Evolutionary conservation across 2,797 vertebrate genomes (phyloP), one percentile per base, ranked within the genome.

Genomic region (Schizopygopsis pylzovi): DNA sequence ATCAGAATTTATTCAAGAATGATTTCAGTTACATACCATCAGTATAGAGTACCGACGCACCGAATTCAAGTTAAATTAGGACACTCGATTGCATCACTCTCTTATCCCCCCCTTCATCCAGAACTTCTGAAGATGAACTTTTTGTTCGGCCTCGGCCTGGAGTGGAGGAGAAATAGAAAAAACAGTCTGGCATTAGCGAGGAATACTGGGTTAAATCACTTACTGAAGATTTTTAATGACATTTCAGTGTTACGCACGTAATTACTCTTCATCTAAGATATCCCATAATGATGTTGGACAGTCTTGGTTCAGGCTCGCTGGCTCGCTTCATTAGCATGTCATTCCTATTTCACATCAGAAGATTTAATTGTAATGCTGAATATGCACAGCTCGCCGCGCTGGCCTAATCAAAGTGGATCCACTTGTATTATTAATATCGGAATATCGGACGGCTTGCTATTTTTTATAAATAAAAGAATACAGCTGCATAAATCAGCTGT

Each of bases 351-450:
- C 97, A 99, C 97, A 99, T 99, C 98, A 99, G 96, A 98, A 97
- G 97, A 97, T 99, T 99, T 99, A 99, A 99, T 99, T 99, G 98
- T 99, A 98, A 99, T 98, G 98, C 98, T 97, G 97, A 98, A 98
- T 99, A 98, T 99, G 97, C 97, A 97, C 97, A 96, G 96, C 97
- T 97, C 97, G 97, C 97, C 95, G 96, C 96, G 96, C 97, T 97
- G 97, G 96, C 97, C 97, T 99, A 99, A 99, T 99, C 98, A 99
- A 99, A 99, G 98, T 99, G 97, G 98, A 99, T 98, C 98, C 98
- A 98, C 98, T 99, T 99, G 97, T 99, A 99, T 99, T 99, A 99
- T 99, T 99, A 99, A 99, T 99, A 99, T 98, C 97, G 97, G 97
- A 98, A 98, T 82, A 99, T 99, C 97, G 98, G 97, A 97, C 97